Conservation (phyloP, 92 coral and sea anemone genomes). For the Plumapathes pennacea region DNA sequence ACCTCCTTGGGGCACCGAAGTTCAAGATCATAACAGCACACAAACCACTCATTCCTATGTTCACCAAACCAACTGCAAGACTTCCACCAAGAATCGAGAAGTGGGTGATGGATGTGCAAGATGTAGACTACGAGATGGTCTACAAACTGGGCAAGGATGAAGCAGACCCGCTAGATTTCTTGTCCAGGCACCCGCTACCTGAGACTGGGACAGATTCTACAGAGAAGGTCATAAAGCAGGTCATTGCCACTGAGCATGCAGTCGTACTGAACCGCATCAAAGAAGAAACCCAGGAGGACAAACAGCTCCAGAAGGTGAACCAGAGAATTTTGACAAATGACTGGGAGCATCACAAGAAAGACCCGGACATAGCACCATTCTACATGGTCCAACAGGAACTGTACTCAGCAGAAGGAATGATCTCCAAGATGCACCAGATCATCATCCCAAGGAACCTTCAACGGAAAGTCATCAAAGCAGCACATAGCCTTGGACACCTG, state of each 20-base stretch:
- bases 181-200: slow-evolving; percentile 58
- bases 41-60: slow-evolving; percentile 41
- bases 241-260: slow-evolving; percentile 17
- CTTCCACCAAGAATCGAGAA: slow-evolving; percentile 47
- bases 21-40: slow-evolving; percentile 46
- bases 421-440: slow-evolving; percentile 26
- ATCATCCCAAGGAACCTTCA: slow-evolving; percentile 39
- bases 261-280: slow-evolving; percentile 27
- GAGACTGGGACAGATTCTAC: slow-evolving; percentile 33
- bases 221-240: slow-evolving; percentile 29
- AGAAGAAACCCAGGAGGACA: slow-evolving; percentile 37
- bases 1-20: slow-evolving; percentile 58
- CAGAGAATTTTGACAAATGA: slow-evolving; percentile 13
- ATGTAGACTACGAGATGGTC: slow-evolving; percentile 51
- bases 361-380: slow-evolving; percentile 26
- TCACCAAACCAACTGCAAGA: slow-evolving; percentile 53
- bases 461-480: slow-evolving; percentile 45
- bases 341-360: slow-evolving; percentile 47
- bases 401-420: slow-evolving; percentile 27
- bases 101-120: slow-evolving; percentile 70
- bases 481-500: slow-evolving; percentile 45
- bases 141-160: slow-evolving; percentile 60
- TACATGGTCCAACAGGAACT: slow-evolving; percentile 11
- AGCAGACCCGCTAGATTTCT: slow-evolving; percentile 48
- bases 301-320: slow-evolving; percentile 25